Conservation (phyloP, 2,888 invertebrate genomes). For the Spatulosminthurus flaviceps region DNA sequence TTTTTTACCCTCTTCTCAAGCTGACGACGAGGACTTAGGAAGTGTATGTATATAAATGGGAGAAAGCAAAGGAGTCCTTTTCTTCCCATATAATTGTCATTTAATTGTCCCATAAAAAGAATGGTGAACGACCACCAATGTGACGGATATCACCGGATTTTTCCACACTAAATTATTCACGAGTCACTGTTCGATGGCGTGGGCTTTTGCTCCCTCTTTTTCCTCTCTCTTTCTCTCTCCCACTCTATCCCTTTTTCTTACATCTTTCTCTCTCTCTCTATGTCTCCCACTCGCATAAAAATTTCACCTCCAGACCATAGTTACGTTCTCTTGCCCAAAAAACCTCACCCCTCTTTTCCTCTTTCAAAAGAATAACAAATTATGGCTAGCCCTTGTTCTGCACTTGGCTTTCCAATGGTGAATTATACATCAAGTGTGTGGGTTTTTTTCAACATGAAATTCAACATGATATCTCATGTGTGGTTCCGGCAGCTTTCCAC, state of each 20-base stretch:
- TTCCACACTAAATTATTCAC: slow-evolving; percentile 47
- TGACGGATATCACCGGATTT: slow-evolving; percentile 44
- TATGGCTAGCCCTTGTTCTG: not conserved
- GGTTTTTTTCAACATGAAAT: slow-evolving; percentile 12
- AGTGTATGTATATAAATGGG: not conserved
- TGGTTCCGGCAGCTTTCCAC: not conserved
- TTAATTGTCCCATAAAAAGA: slow-evolving; percentile 45
- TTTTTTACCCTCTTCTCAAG: not conserved
- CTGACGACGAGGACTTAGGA: not conserved
- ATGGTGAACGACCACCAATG: slow-evolving; percentile 44
- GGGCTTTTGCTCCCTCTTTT: not conserved
- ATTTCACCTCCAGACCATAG: slow-evolving; percentile 3
- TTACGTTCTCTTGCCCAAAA: not conserved
- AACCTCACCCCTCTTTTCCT: slow-evolving; percentile 4
- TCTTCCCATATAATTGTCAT: slow-evolving; percentile 43
- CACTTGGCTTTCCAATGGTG: not conserved
- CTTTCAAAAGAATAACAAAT: not conserved
- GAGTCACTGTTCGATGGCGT: slow-evolving; percentile 36
- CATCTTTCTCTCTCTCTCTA: no score
- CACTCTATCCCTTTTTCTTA: not conserved
- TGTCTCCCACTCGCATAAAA: slow-evolving; percentile 18
- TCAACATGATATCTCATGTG: slow-evolving; percentile 2
- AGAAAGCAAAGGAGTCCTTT: slow-evolving; percentile 37
- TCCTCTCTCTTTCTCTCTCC: not conserved
- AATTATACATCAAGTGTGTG: slow-evolving; percentile 3